These are phyloP conservation scores for Ashinkailepas kermadecensis DNA, from an alignment of 2,888 invertebrate genomes.

Conservation along the genomic window DNA sequence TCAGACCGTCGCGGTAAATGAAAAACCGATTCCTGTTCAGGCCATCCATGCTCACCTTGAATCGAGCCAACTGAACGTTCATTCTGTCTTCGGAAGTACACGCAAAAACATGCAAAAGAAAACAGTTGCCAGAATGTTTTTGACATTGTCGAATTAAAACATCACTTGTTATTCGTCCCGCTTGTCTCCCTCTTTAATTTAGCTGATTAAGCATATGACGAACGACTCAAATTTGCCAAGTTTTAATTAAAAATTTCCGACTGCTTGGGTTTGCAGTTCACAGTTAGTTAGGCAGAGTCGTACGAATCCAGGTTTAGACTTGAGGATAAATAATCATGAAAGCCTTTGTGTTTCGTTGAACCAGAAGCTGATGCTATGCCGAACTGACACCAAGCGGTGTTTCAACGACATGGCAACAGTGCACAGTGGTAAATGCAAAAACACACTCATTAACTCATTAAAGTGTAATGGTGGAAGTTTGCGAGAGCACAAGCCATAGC, in stretches of 20 bases:
- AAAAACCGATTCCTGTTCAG: background rate
- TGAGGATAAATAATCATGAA: too few species aligned
- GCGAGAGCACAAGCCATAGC: too few species aligned
- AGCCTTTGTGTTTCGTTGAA: too few species aligned
- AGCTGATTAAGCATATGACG: background rate
- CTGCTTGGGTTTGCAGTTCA: background rate
- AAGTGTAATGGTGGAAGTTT: too few species aligned
- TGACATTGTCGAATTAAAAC: background rate
- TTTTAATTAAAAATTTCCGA: conserved; percentile 15
- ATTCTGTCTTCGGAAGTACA: background rate
- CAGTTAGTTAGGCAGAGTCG: background rate
- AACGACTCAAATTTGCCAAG: background rate
- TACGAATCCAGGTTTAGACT: too few species aligned
- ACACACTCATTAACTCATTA: too few species aligned
- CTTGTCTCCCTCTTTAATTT: background rate
- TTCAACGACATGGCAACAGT: too few species aligned
- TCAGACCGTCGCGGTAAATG: background rate
- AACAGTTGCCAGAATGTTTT: background rate
- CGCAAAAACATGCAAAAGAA: background rate
- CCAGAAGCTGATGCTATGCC: too few species aligned
- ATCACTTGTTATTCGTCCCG: background rate
- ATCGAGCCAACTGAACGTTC: background rate
- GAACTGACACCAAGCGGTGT: too few species aligned
- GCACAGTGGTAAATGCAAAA: too few species aligned
- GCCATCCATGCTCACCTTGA: background rate